phyloP scores from a whole-genome alignment of 2,113 vertebrate species.

The Callocephalon fimbriatum region DNA sequence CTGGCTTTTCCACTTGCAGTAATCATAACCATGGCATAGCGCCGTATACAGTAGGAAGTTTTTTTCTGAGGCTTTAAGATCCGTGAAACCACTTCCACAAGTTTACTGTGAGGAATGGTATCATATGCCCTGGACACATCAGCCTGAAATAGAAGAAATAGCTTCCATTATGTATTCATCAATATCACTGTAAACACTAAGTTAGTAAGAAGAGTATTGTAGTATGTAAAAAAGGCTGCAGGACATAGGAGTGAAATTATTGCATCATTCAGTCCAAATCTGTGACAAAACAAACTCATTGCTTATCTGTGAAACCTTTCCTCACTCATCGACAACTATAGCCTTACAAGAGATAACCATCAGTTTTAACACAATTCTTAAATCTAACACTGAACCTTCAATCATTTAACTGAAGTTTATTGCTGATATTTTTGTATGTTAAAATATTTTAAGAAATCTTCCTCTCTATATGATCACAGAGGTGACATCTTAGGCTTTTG shows the following conservation, averaged over 20 bases:
- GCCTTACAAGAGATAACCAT: not conserved
- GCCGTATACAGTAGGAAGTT: conserved; percentile 80
- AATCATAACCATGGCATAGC: conserved; percentile 82
- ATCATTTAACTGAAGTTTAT: not conserved
- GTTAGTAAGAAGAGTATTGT: not conserved
- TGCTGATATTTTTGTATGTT: not conserved
- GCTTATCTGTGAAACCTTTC: not conserved
- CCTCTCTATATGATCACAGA: not conserved
- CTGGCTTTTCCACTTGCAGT: conserved; percentile 75
- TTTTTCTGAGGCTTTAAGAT: conserved; percentile 74
- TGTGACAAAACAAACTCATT: not conserved
- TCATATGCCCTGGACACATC: conserved; percentile 91
- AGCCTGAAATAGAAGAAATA: conserved; percentile 70
- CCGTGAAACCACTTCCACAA: conserved; percentile 82
- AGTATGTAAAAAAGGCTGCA: not conserved
- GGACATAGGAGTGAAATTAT: not conserved
- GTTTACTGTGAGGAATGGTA: conserved; percentile 86
- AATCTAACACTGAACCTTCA: not conserved
- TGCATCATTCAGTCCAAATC: not conserved
- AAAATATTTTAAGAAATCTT: not conserved
- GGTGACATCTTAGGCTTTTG: not conserved
- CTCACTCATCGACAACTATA: accelerated
- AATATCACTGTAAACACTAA: not conserved
- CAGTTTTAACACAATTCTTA: not conserved
- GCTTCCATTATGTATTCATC: not conserved